These are phyloP conservation scores for Menidia menidia DNA, from an alignment of 2,797 vertebrate species.

Conservation along the genomic window DNA sequence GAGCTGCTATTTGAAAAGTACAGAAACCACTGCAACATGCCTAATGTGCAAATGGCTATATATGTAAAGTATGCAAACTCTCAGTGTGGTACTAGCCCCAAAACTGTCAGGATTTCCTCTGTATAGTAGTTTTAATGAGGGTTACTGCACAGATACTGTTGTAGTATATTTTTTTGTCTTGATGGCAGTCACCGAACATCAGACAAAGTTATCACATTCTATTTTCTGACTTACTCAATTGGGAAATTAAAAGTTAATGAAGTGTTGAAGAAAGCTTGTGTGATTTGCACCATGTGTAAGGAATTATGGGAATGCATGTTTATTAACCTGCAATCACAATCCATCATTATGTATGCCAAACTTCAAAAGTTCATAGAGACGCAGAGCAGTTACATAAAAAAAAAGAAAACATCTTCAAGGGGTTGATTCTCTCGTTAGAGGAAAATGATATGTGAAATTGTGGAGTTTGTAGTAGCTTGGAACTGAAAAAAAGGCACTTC, in stretches of 20 bases:
- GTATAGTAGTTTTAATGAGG: slow-evolving; percentile 41
- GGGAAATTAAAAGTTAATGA: slow-evolving; percentile 88
- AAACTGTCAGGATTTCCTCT: slow-evolving; percentile 28
- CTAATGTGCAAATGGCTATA: not conserved
- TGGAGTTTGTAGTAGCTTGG: not conserved
- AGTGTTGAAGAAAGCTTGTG: slow-evolving; percentile 70
- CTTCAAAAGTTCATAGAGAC: slow-evolving; percentile 38
- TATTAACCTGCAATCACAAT: slow-evolving; percentile 52
- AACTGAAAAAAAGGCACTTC: no score
- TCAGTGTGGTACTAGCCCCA: slow-evolving; percentile 3
- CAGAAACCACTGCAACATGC: not conserved
- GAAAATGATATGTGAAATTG: not conserved
- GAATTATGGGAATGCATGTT: slow-evolving; percentile 53
- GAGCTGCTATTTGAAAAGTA: not conserved
- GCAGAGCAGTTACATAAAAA: slow-evolving; percentile 15
- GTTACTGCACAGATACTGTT: slow-evolving; percentile 40
- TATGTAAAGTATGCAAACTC: not conserved
- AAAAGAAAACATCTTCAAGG: slow-evolving; percentile 11
- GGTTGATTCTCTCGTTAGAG: not conserved
- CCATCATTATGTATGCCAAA: slow-evolving; percentile 63
- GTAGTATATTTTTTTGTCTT: slow-evolving; percentile 41
- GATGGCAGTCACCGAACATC: slow-evolving; percentile 69
- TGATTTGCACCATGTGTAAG: slow-evolving; percentile 60
- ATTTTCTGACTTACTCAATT: slow-evolving; percentile 83
- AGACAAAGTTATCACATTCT: slow-evolving; percentile 68